These are phyloP conservation scores for Lagria hirta DNA, from an alignment of 2,888 invertebrate genomes.

Conservation along the genomic window DNA sequence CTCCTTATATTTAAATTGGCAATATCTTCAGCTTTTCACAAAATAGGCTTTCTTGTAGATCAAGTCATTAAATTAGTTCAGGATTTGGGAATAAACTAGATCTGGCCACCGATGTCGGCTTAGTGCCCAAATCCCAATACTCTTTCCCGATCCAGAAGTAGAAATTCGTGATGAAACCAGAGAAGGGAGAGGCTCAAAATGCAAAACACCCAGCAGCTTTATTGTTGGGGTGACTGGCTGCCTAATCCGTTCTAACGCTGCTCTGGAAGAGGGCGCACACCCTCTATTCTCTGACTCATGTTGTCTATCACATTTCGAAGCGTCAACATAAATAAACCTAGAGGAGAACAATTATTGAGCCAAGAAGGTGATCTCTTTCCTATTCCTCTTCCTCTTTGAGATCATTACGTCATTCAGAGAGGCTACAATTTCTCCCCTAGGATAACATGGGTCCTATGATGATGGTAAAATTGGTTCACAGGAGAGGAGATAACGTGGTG, in stretches of 20 bases:
- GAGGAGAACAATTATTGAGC: neutral
- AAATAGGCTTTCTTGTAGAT: neutral
- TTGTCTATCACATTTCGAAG: conserved; percentile 24
- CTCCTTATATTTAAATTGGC: no score
- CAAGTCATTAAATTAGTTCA: no score
- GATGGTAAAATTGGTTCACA: neutral
- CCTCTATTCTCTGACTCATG: conserved; percentile 30
- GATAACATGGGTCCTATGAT: neutral
- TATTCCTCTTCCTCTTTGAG: neutral
- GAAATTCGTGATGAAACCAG: conserved; percentile 26
- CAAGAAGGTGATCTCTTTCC: neutral
- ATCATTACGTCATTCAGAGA: neutral
- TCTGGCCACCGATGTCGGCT: conserved; percentile 25
- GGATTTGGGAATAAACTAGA: conserved; percentile 27
- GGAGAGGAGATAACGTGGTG: neutral
- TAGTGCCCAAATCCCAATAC: conserved; percentile 30
- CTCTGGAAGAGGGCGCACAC: conserved; percentile 24
- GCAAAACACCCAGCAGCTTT: conserved; percentile 28
- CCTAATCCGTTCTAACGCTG: conserved; percentile 30
- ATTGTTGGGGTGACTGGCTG: conserved; percentile 37
- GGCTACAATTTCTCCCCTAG: neutral
- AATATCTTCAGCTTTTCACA: no score
- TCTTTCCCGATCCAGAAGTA: no score
- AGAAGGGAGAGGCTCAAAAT: conserved; percentile 28
- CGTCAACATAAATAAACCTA: conserved; percentile 12